Evolutionary conservation across 2,113 vertebrate species (phyloP), one percentile per base, ranked within the genome.

Genomic region (Oxyura jamaicensis): DNA sequence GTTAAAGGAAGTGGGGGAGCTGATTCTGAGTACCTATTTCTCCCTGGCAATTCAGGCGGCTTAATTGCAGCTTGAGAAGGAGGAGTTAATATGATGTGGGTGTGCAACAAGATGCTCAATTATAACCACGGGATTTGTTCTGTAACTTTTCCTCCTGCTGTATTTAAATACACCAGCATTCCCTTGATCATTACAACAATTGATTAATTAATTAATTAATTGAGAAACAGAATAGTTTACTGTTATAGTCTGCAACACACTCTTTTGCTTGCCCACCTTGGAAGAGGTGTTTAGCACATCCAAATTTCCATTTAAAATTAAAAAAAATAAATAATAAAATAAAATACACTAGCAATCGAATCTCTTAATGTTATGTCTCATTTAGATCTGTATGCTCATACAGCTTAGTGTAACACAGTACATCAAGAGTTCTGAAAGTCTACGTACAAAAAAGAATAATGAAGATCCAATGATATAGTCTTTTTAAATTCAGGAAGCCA

Each of bases 341-440:
- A 17, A 80, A 33, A 8, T 12, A 20, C 4, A 29, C 4, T 26
- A 56, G 6, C 23, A 86, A 80, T 26, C 5, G 88, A 74, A 66
- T 7, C 1, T 66, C 39, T 92, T 35, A 62, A 59, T 67, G 8
- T 26, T 73, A 16, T 35, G 5, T 60, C 12, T 68, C 36, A 42
- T 48, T 56, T 3, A 78, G 26, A 82, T 10, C 13, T 79, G 87
- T 55, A 28, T 65, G 78, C 42, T 41, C 36, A 71, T 42, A n/a
- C 2, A 33, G 14, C 5, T 65, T 83, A 50, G 6, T 14, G 2
- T 31, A 85, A 36, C 0, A 1, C 10, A 48, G 26, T 17, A 46
- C 14, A 50, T 65, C n/a, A 46, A 33, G 9, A 94, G 13, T 7
- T 84, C n/a, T 50, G 17, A 72, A 79, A 80, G 13, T 48, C 35